Evolutionary conservation across 1,140 invertebrate species (phyloP), one percentile per base, ranked within the genome.

Genomic region (Elymnias hypermnestra): DNA sequence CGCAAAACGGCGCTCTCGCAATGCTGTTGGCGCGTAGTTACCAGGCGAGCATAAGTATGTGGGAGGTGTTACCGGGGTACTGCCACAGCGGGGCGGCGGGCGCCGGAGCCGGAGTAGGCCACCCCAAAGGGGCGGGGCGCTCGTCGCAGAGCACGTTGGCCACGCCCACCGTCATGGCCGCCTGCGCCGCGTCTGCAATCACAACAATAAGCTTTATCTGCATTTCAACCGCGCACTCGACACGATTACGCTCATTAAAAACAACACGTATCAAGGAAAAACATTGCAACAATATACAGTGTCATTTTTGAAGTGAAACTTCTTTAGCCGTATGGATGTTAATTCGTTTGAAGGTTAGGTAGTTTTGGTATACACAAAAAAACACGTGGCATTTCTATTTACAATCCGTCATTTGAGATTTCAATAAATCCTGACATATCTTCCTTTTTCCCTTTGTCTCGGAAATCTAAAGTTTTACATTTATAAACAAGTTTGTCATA

Each of bases 21-120:
- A 75, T 71, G 74, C 64, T 74, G 69, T 83, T 84, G 81, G 81
- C 77, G 81, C 76, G 78, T 72, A 83, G 68, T 67, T 84, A 84
- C 81, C 74, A 84, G 81, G 81, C 55, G 53, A 53, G 50, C 78
- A 84, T 71, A 38, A 62, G 43, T 43, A 21, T 18, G 48, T 31
- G 46, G 70, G 72, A 81, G 74, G 73, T 75, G 62, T 90, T 75
- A 92, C 91, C 77, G 60, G 92, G 91, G 87, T 93, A 93, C 83
- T 92, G 89, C 92, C 90, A 92, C 66, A 93, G 85, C 52, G 92
- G 90, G 42, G 92, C 88, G 60, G 91, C 74, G 60, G 69, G 75
- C 48, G 72, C 72, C 57, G 75, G 81, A 52, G 74, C 72, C 69
- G 70, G 79, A 48, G 70, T 83, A 60, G 77, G 78, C 75, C 77